A percentile compares a stretch with the other conserved stretches of the same genome.
Conservation (phyloP, 1,140 invertebrate genomes). For the Tigriopus japonicus region DNA sequence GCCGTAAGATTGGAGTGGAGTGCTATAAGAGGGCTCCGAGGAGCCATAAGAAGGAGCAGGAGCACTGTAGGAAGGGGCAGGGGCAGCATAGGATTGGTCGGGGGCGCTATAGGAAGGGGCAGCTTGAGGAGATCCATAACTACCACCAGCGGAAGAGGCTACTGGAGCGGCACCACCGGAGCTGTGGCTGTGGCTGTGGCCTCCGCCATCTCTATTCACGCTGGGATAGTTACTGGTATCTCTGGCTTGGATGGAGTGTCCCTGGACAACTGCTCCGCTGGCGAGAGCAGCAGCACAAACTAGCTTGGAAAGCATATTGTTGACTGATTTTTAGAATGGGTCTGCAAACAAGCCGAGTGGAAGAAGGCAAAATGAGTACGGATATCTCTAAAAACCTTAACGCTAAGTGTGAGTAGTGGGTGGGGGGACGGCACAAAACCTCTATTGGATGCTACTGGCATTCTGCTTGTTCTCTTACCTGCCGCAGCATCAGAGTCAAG, state of each 20-base stretch:
- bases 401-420: no score
- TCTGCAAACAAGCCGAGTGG: not conserved
- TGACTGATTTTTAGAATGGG: not conserved
- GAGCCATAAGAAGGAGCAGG: slow-evolving; percentile 11
- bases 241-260: slow-evolving; percentile 1
- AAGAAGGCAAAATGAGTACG: no score
- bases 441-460: no score
- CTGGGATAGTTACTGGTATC: not conserved
- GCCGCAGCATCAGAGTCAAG: not conserved
- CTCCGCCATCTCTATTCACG: not conserved
- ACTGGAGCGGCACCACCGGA: no score
- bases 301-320: not conserved
- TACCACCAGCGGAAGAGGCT: not conserved
- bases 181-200: no score
- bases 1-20: not conserved
- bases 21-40: not conserved
- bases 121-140: not conserved
- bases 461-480: not conserved
- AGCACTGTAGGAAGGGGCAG: slow-evolving; percentile 8
- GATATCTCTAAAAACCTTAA: no score
- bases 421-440: no score
- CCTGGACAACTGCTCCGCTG: not conserved
- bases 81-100: not conserved
- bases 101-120: not conserved
- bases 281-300: not conserved